A percentile compares a stretch with the other conserved stretches of the same genome.
These are phyloP conservation scores for Semnornis frantzii DNA, from an alignment of 2,113 vertebrate species.

Conservation along the genomic window DNA sequence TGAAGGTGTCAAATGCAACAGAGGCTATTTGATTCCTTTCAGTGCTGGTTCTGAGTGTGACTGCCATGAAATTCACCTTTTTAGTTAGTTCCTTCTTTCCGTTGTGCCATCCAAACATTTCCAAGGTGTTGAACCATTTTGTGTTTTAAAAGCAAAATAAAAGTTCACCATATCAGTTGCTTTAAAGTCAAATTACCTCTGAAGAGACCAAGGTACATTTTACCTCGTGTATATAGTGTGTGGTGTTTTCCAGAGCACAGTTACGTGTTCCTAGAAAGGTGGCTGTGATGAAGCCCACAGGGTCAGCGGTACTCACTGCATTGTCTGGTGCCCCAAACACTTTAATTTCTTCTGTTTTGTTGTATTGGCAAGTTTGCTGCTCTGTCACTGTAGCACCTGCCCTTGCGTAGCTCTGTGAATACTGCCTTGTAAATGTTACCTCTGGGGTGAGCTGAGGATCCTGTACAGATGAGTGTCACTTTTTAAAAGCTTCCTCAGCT, in stretches of 20 bases:
- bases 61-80: conserved; percentile 66
- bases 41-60: conserved; percentile 44
- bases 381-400: conserved; percentile 68
- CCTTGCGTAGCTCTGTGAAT: conserved; percentile 70
- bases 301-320: conserved; percentile 75
- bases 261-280: conserved; percentile 71
- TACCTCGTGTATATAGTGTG: conserved; percentile 83
- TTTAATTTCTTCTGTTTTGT: conserved; percentile 68
- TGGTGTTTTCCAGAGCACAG: conserved; percentile 77
- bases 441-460: conserved; percentile 61
- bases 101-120: conserved; percentile 66
- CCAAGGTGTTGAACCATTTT: conserved; percentile 60
- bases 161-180: conserved; percentile 71
- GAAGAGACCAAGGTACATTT: conserved; percentile 83
- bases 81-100: conserved; percentile 66
- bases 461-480: conserved; percentile 69
- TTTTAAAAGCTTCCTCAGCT: conserved; percentile 61
- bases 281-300: conserved; percentile 64
- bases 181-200: conserved; percentile 85
- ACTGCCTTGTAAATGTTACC: conserved; percentile 69
- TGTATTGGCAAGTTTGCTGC: conserved; percentile 70
- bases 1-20: conserved; percentile 27
- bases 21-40: conserved; percentile 56
- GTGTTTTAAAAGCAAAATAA: conserved; percentile 7
- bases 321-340: conserved; percentile 72